Evolutionary conservation across 2,888 invertebrate genomes (phyloP).

Genomic region (Lepidochitona cinerea): DNA sequence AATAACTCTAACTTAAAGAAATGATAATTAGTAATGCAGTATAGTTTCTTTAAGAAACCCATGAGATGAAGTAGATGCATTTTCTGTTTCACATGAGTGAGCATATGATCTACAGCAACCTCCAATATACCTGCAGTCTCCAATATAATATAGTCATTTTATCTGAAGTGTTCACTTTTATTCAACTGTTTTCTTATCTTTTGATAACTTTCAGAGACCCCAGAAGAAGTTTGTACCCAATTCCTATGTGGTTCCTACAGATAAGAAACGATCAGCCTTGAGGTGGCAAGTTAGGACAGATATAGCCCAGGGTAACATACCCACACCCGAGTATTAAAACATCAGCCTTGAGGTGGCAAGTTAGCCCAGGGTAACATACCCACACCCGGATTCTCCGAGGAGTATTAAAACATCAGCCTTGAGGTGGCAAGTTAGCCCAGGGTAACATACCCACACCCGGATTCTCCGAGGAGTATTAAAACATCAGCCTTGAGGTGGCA

Average conservation of each 20-base stretch:
- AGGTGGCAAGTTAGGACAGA: conserved; percentile 68
- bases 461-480: conserved; percentile 68
- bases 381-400: conserved; percentile 59
- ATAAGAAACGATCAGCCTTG: conserved; percentile 64
- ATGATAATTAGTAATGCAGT: no score
- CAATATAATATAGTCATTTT: no score
- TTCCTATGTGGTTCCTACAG: conserved; percentile 65
- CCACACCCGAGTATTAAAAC: conserved; percentile 43
- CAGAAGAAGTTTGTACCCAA: conserved; percentile 63
- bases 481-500: conserved; percentile 66
- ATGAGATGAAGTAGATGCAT: no score
- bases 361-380: conserved; percentile 65
- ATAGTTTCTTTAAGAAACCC: no score
- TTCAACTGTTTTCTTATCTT: no score
- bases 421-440: conserved; percentile 67
- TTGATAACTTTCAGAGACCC: conserved; percentile 51
- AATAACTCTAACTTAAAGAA: no score
- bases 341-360: conserved; percentile 69
- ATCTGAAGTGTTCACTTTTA: no score
- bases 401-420: conserved; percentile 65
- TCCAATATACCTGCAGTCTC: no score
- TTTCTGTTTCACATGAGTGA: no score
- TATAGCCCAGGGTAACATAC: conserved; percentile 62
- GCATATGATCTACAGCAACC: no score
- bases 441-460: conserved; percentile 60